Percentiles rank a stretch among this genome's conserved stretches.
phyloP scores from a whole-genome alignment of 2,113 vertebrate species.

The Coryphaenoides rupestris region DNA sequence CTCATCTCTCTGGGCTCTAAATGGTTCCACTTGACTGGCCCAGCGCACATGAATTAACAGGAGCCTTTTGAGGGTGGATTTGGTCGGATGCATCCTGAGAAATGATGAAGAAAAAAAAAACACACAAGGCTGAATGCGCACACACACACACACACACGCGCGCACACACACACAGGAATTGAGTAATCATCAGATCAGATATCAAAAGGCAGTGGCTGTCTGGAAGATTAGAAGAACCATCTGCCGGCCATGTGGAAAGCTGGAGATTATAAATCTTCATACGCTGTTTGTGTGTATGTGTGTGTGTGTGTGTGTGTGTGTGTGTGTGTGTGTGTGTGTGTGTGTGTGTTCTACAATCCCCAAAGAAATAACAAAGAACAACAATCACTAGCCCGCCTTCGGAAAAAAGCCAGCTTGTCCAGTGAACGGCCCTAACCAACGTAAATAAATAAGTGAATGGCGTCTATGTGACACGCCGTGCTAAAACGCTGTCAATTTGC shows the following conservation, averaged over 20 bases:
- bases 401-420: not conserved
- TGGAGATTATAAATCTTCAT: constrained; percentile 55
- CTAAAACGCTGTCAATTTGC: constrained; percentile 17
- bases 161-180: constrained; percentile 6
- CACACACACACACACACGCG: not conserved
- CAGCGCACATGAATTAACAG: constrained; percentile 22
- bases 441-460: constrained; percentile 10
- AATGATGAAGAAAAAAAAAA: constrained; percentile 1
- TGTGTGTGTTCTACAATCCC: too few relatives aligned
- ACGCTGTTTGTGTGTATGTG: constrained; percentile 33
- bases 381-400: too few relatives aligned
- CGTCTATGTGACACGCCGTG: constrained; percentile 3
- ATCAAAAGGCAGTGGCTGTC: constrained; percentile 60
- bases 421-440: constrained; percentile 24
- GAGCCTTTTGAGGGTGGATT: constrained; percentile 32
- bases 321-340: too few relatives aligned
- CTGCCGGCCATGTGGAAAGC: constrained; percentile 57
- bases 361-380: too few relatives aligned
- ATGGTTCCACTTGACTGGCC: constrained; percentile 48
- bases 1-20: constrained; percentile 50
- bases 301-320: constrained; percentile 17
- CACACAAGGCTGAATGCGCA: not conserved
- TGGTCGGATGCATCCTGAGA: constrained; percentile 31
- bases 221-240: constrained; percentile 64
- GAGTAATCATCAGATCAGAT: constrained; percentile 55